phyloP scores from a whole-genome alignment of 2,113 vertebrate genomes.

The Mus musculus region DNA sequence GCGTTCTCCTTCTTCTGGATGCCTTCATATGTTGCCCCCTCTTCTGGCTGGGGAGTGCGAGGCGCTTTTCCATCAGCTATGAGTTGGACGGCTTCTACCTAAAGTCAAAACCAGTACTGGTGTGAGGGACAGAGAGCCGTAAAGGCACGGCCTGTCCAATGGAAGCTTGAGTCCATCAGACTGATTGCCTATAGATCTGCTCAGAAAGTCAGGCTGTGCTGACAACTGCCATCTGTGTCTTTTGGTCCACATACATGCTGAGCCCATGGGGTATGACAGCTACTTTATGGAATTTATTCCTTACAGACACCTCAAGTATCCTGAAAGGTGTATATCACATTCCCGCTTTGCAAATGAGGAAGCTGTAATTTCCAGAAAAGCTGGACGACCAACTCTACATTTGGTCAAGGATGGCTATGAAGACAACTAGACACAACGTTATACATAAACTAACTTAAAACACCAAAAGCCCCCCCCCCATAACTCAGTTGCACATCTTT shows the following conservation, averaged over 20 bases:
- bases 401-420: neutral
- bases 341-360: neutral
- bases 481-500: neutral
- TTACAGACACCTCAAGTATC: neutral
- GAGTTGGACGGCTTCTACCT: slow-evolving; percentile 97
- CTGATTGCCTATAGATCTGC: neutral
- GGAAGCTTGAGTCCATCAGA: neutral
- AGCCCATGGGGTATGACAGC: neutral
- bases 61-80: slow-evolving; percentile 96
- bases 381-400: neutral
- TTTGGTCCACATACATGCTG: neutral
- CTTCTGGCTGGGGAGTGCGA: slow-evolving; percentile 91
- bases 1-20: slow-evolving; percentile 97
- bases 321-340: neutral
- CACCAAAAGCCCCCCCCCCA: no score
- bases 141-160: neutral
- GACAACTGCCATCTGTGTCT: neutral
- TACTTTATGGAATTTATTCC: neutral
- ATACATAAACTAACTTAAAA: neutral
- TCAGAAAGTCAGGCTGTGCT: neutral
- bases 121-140: neutral
- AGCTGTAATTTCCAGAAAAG: neutral
- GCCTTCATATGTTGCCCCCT: slow-evolving; percentile 96
- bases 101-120: slow-evolving; percentile 42
- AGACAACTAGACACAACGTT: no score